Evolutionary conservation across 2,797 vertebrate species (phyloP).

Genomic region (Gymnothorax javanicus): DNA sequence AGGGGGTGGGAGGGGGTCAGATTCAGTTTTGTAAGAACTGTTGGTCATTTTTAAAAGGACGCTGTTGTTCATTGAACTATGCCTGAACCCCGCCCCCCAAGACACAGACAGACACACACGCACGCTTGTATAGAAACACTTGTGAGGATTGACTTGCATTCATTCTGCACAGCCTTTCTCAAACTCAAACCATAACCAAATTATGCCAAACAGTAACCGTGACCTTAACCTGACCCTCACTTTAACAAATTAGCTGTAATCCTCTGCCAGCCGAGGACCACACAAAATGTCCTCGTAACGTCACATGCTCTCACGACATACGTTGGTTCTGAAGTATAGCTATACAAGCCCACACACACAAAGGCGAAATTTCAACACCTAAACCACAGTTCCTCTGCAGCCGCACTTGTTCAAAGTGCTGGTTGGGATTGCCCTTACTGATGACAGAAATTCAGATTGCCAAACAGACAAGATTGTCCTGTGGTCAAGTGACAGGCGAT

Average conservation of each 20-base stretch:
- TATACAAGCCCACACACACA: background rate
- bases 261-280: too few relatives aligned
- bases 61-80: slow-evolving; percentile 21
- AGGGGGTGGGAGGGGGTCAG: slow-evolving; percentile 42
- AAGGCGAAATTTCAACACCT: background rate
- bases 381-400: background rate
- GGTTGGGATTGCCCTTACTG: background rate
- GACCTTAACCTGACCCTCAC: too few relatives aligned
- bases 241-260: too few relatives aligned
- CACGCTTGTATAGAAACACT: background rate
- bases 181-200: too few relatives aligned
- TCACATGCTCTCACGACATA: too few relatives aligned
- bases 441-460: background rate
- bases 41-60: slow-evolving; percentile 29
- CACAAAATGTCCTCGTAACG: too few relatives aligned
- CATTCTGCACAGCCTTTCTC: too few relatives aligned
- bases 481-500: background rate
- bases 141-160: background rate
- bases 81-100: too few relatives aligned
- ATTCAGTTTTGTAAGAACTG: slow-evolving; percentile 20
- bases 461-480: background rate
- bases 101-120: background rate
- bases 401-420: slow-evolving; percentile 5
- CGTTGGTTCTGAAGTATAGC: too few relatives aligned
- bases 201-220: too few relatives aligned